These are phyloP conservation scores for Chironomus tepperi DNA, from an alignment of 1,140 invertebrate genomes.

Conservation along the genomic window DNA sequence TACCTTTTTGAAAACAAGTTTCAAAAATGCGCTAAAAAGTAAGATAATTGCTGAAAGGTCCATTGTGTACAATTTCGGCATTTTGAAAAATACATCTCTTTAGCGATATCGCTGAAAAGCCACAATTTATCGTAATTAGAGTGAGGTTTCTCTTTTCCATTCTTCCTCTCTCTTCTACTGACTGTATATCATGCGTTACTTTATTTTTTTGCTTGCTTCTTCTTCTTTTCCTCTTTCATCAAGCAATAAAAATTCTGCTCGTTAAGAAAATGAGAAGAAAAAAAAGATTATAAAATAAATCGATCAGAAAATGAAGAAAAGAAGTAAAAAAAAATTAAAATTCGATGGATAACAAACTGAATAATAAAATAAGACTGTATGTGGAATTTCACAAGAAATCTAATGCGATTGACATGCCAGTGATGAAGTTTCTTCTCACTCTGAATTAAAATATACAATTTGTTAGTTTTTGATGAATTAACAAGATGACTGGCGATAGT, in stretches of 20 bases:
- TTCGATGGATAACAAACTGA: not conserved
- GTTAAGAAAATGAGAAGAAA: slow-evolving; percentile 14
- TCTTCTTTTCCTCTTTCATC: not conserved
- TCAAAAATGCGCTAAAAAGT: too few species aligned
- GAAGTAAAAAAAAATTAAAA: not conserved
- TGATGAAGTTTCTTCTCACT: not conserved
- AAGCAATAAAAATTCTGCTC: slow-evolving; percentile 13
- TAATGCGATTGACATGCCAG: slow-evolving; percentile 1
- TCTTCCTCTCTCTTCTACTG: not conserved
- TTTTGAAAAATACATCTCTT: not conserved
- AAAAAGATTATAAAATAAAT: not conserved
- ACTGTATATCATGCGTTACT: too few species aligned
- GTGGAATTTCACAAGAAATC: slow-evolving; percentile 12
- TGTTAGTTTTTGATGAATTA: not conserved
- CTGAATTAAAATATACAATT: not conserved
- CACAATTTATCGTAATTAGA: slow-evolving; percentile 18
- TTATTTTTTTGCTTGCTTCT: too few species aligned
- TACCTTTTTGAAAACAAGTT: too few species aligned
- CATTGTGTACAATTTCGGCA: not conserved
- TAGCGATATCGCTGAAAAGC: not conserved
- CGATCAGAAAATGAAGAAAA: not conserved
- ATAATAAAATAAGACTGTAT: not conserved
- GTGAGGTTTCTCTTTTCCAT: slow-evolving; percentile 17
- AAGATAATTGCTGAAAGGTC: not conserved
- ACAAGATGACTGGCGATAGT: too few species aligned